Conservation (phyloP, 1,140 invertebrate species). For the Pomacea maculata region DNA sequence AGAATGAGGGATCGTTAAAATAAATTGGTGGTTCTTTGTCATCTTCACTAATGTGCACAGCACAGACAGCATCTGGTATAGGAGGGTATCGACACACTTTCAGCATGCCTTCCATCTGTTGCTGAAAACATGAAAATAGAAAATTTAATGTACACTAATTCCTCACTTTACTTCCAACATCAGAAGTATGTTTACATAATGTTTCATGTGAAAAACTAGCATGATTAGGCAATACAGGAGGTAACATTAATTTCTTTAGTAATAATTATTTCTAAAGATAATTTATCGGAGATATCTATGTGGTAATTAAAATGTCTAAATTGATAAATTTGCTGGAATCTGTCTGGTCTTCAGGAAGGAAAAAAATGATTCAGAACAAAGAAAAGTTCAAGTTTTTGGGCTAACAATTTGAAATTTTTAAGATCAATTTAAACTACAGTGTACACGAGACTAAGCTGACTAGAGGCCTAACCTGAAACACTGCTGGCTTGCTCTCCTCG, state of each 20-base stretch:
- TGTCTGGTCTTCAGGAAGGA: not conserved
- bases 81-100: constrained; percentile 40
- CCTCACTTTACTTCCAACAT: not conserved
- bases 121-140: constrained; percentile 27
- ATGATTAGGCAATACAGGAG: not conserved
- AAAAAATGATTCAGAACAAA: not conserved
- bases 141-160: not conserved
- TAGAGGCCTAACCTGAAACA: not conserved
- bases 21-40: constrained; percentile 40
- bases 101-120: constrained; percentile 32
- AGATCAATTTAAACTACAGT: not conserved
- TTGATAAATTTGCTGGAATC: too few species aligned
- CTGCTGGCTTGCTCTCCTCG: not conserved
- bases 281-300: too few species aligned
- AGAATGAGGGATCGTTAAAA: constrained; percentile 44
- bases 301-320: too few species aligned
- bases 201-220: not conserved
- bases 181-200: not conserved
- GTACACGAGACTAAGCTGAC: not conserved
- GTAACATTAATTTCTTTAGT: not conserved
- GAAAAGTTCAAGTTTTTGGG: not conserved
- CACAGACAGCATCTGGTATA: constrained; percentile 45
- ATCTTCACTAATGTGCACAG: constrained; percentile 31
- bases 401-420: not conserved
- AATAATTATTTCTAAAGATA: not conserved